Conservation (phyloP, 2,888 invertebrate species). For the Mantis religiosa region DNA sequence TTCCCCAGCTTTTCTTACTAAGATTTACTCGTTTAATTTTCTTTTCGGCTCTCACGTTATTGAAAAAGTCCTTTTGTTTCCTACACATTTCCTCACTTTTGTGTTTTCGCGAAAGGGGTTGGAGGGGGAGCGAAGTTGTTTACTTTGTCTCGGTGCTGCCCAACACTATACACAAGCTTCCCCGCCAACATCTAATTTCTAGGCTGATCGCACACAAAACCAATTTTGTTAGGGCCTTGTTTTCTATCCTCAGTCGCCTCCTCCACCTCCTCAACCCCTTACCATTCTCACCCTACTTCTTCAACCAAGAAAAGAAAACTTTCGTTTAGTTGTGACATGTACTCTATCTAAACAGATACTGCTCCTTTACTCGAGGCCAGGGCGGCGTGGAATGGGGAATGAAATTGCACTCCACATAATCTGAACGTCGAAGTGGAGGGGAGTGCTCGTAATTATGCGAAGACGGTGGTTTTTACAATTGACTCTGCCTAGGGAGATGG, state of each 20-base stretch:
- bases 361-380: neutral
- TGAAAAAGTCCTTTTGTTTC: slow-evolving; percentile 31
- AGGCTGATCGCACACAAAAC: slow-evolving; percentile 19
- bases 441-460: neutral
- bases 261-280: neutral
- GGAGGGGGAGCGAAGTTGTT: neutral
- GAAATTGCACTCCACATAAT: slow-evolving; percentile 11
- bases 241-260: neutral
- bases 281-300: neutral
- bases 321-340: slow-evolving; percentile 13
- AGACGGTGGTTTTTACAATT: neutral
- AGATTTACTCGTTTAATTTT: slow-evolving; percentile 31
- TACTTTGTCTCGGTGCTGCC: slow-evolving; percentile 15
- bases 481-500: neutral
- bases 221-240: slow-evolving; percentile 17
- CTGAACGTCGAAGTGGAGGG: neutral
- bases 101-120: neutral
- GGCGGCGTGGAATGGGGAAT: neutral
- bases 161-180: slow-evolving; percentile 6
- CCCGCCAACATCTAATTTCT: slow-evolving; percentile 16
- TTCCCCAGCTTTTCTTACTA: slow-evolving; percentile 5
- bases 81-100: slow-evolving; percentile 16
- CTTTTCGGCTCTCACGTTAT: slow-evolving; percentile 30
- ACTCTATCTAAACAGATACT: slow-evolving; percentile 3
- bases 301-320: neutral